phyloP scores from a whole-genome alignment of 2,113 vertebrate genomes.

The Pungitius pungitius region DNA sequence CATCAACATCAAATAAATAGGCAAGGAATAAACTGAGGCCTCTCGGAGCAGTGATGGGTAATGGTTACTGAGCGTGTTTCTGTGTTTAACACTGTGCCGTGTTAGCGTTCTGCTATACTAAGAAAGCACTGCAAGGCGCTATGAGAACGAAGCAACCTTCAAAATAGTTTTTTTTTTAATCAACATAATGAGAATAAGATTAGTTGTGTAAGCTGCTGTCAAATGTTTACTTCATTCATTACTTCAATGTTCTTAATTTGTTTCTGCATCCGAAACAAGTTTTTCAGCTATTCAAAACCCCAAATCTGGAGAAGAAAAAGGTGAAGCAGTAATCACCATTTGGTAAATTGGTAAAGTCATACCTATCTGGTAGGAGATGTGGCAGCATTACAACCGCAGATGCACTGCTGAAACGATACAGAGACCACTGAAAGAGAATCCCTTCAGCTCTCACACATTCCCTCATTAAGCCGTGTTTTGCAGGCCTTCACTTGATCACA shows the following conservation, averaged over 20 bases:
- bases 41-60: constrained; percentile 17
- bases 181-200: background rate
- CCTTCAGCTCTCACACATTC: constrained; percentile 5
- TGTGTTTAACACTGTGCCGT: background rate
- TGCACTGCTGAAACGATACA: constrained; percentile 14
- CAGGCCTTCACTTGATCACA: constrained; percentile 24
- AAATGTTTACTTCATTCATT: too few species aligned
- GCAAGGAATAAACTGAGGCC: constrained; percentile 48
- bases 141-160: background rate
- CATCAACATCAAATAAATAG: constrained; percentile 67
- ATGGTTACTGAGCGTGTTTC: constrained; percentile 20
- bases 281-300: background rate
- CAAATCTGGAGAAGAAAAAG: background rate
- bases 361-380: background rate
- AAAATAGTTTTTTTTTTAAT: background rate
- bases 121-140: constrained; percentile 5
- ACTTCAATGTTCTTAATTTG: background rate
- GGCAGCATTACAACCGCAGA: background rate
- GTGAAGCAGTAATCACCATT: constrained; percentile 10
- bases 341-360: background rate
- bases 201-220: constrained; percentile 5
- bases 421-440: background rate
- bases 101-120: background rate
- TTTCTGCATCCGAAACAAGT: background rate
- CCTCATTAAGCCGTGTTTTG: constrained; percentile 25